Base-by-base conservation (phyloP, 2,113 vertebrate species). In the Larimichthys polyactis region DNA sequence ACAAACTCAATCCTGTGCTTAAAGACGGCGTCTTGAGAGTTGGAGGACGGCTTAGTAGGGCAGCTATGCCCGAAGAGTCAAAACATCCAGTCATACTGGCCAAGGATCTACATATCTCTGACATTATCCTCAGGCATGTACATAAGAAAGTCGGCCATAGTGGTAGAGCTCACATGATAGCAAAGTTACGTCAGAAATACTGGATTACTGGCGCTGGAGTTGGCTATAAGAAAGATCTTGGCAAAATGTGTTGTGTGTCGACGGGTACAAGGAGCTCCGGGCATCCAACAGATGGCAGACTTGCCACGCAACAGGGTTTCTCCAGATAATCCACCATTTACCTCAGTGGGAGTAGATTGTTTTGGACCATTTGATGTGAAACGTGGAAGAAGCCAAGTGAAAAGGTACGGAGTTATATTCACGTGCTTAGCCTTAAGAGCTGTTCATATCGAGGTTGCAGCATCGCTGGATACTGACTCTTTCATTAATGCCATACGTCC, bases 361-460 rank as follows among this genome's bases (percentile, higher is more conserved):
- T 85, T 80, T 46, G 68, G 57, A 22, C 76, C 64, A 4, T 76
- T 85, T 52, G 59, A 81, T 24, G 78, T 85, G 5, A 81, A 77
- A 43, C 24, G 60, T n/a, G 73, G 78, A 44, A 76, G 77, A 17
- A 51, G 22, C 17, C 14, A 20, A 22, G 70, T 86, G 20, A 82
- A 82, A 36, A 69, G 36, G 12, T 78, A 78, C 63, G 79, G 79
- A 8, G 62, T 78, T 12, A 60, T 78, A n/a, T 86, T 86, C 57
- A 85, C 71, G 0, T 85, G 72, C 4, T 32, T 77, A 20, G 49
- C 65, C 2, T 24, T 74, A 11, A 43, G 71, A 70, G 77, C 77
- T 15, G 57, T 84, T 2, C 77, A 80, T 63, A 57, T 85, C 3
- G 65, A 81, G 27, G 71, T 85, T 19, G 65, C 70, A 14, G 2